A percentile compares a stretch with the other conserved stretches of the same genome.
Evolutionary conservation across 2,797 vertebrate genomes (phyloP).

Genomic region (Mormyrops attenuatus): DNA sequence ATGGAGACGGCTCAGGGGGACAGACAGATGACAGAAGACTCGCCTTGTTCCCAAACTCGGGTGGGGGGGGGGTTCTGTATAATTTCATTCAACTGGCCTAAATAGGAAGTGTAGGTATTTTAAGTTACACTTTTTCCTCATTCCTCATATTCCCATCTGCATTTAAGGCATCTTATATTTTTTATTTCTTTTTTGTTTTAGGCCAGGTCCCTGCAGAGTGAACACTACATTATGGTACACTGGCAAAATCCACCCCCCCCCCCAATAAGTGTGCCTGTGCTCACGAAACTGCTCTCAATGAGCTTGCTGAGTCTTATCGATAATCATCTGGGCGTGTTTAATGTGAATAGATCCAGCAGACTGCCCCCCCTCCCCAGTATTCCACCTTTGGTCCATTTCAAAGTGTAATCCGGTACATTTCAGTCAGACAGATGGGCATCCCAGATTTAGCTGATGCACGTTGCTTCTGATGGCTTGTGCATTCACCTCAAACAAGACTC

Average conservation of each 20-base stretch:
- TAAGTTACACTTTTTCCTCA: neutral
- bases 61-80: neutral
- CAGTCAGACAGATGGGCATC: neutral
- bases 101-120: neutral
- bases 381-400: neutral
- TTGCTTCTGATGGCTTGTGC: neutral
- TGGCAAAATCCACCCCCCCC: conserved; percentile 24
- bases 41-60: neutral
- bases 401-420: neutral
- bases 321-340: neutral
- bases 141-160: neutral
- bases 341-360: neutral
- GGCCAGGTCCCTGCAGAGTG: conserved; percentile 34
- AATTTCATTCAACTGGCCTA: conserved; percentile 2
- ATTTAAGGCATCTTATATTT: neutral
- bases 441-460: neutral
- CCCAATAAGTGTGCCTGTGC: conserved; percentile 12
- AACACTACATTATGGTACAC: neutral
- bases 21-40: neutral
- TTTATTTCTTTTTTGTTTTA: conserved; percentile 27
- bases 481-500: neutral
- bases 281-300: conserved; percentile 7
- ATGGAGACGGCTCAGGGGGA: neutral
- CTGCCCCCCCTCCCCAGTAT: neutral
- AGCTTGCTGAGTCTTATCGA: neutral